A percentile compares a stretch with the other conserved stretches of the same genome.
phyloP scores from a whole-genome alignment of 2,888 invertebrate species.

The Athripsodes cinereus region DNA sequence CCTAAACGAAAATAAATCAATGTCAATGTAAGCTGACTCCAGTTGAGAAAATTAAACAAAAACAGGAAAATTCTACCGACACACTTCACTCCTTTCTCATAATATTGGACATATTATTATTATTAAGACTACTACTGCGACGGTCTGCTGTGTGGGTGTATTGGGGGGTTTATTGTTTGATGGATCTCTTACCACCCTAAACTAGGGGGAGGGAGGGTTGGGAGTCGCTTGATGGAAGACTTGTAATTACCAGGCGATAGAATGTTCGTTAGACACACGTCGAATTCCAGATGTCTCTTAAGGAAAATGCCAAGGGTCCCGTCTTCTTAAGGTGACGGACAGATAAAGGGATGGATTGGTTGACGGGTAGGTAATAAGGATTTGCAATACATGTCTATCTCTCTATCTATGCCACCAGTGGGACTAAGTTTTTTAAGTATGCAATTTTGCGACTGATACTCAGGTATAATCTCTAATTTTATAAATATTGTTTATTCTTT shows the following conservation, averaged over 20 bases:
- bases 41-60: no score
- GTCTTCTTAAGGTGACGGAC: conserved; percentile 5
- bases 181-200: background rate
- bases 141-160: background rate
- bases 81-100: background rate
- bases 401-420: no score
- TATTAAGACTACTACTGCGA: no score
- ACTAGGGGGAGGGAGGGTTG: conserved; percentile 1
- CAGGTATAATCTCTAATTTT: no score
- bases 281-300: conserved; percentile 27
- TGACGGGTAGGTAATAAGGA: background rate
- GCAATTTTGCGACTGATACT: no score
- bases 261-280: conserved; percentile 28
- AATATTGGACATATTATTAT: no score
- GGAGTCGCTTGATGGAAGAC: conserved; percentile 25
- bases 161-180: background rate
- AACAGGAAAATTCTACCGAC: no score
- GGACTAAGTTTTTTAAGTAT: no score
- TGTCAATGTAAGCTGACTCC: background rate
- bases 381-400: no score
- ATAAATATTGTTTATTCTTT: no score
- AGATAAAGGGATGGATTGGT: conserved; percentile 6
- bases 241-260: conserved; percentile 27
- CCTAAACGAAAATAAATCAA: no score
- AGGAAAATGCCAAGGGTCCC: conserved; percentile 9